phyloP scores from a whole-genome alignment of 2,113 vertebrate genomes.

The Sclerurus mexicanus region DNA sequence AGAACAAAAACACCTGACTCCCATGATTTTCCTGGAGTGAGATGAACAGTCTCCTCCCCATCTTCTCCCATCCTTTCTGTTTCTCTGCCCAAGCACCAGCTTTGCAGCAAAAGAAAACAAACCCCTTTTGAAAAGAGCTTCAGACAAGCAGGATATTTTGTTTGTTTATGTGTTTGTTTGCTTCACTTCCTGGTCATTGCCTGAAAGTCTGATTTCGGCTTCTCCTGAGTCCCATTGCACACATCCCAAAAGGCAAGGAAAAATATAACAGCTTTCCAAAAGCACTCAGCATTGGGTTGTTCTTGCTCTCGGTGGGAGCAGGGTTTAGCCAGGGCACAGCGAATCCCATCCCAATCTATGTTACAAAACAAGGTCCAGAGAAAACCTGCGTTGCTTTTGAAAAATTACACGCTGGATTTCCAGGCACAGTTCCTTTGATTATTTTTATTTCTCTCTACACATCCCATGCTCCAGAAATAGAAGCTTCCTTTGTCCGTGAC shows the following conservation, averaged over 20 bases:
- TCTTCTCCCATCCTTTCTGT: background rate
- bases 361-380: background rate
- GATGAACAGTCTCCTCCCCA: background rate
- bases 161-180: background rate
- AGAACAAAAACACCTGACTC: background rate
- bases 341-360: background rate
- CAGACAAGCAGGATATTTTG: background rate
- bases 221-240: background rate
- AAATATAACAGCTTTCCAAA: background rate
- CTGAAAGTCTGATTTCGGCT: background rate
- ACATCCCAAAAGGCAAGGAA: background rate
- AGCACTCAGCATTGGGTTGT: background rate
- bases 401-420: background rate
- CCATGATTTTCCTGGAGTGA: background rate
- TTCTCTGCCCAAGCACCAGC: background rate
- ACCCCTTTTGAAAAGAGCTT: background rate
- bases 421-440: background rate
- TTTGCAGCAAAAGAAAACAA: background rate
- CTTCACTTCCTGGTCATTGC: background rate
- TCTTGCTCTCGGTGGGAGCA: background rate
- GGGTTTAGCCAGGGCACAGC: background rate
- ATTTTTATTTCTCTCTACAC: background rate
- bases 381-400: background rate
- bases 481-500: background rate
- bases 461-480: background rate